phyloP scores from a whole-genome alignment of 2,797 vertebrate species.

The Spinus olivaceus region DNA sequence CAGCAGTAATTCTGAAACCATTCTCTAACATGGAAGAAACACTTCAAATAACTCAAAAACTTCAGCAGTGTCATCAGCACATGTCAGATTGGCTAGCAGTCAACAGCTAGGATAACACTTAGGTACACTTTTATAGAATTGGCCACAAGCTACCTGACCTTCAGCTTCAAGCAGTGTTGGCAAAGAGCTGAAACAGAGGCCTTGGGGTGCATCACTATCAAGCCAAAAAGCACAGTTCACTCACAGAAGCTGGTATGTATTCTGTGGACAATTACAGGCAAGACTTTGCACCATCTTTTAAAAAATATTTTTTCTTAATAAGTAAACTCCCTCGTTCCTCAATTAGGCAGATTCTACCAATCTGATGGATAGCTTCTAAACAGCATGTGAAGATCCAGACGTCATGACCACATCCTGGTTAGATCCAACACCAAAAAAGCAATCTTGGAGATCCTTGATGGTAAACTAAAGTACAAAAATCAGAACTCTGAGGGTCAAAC shows the following conservation, averaged over 20 bases:
- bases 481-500: background rate
- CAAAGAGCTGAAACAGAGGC: background rate
- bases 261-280: background rate
- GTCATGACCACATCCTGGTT: background rate
- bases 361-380: background rate
- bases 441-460: background rate
- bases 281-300: background rate
- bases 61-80: background rate
- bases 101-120: background rate
- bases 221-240: background rate
- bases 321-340: background rate
- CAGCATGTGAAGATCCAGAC: rapidly evolving
- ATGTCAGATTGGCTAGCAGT: background rate
- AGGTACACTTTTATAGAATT: background rate
- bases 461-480: background rate
- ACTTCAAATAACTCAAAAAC: background rate
- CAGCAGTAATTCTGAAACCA: background rate
- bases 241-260: rapidly evolving
- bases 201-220: background rate
- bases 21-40: background rate
- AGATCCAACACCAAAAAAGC: background rate
- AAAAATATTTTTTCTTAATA: background rate
- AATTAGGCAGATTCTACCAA: background rate
- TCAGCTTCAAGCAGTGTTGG: background rate
- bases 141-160: background rate